Evolutionary conservation across 2,113 vertebrate species (phyloP).

Genomic region (Lipotes vexillifer): DNA sequence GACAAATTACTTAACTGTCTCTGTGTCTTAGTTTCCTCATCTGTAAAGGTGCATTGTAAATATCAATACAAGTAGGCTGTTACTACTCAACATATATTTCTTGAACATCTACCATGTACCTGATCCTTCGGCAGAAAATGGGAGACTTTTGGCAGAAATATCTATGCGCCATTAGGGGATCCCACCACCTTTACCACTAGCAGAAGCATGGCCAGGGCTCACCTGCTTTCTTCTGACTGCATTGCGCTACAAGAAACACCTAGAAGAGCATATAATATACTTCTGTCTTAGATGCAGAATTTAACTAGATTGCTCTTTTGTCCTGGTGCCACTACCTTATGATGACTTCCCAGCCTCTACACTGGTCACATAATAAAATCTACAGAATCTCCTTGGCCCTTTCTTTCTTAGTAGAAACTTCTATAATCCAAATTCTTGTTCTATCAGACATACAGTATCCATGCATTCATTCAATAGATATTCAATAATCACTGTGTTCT

Average conservation of each 20-base stretch:
- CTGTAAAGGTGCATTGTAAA: neutral
- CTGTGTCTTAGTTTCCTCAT: neutral
- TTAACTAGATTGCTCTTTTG: neutral
- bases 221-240: neutral
- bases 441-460: neutral
- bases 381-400: neutral
- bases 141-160: neutral
- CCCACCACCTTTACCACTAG: neutral
- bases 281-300: neutral
- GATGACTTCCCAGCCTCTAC: neutral
- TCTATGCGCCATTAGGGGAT: neutral
- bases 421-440: neutral
- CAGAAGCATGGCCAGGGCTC: neutral
- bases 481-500: neutral
- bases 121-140: neutral
- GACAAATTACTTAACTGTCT: neutral
- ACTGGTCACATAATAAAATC: conserved; percentile 3
- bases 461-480: neutral
- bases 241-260: neutral
- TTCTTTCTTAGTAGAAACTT: conserved; percentile 10
- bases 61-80: neutral
- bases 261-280: neutral
- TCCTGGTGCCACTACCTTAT: neutral
- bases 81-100: neutral
- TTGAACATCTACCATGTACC: neutral